phyloP scores from a whole-genome alignment of 1,140 invertebrate genomes.

The Andricus grossulariae region DNA sequence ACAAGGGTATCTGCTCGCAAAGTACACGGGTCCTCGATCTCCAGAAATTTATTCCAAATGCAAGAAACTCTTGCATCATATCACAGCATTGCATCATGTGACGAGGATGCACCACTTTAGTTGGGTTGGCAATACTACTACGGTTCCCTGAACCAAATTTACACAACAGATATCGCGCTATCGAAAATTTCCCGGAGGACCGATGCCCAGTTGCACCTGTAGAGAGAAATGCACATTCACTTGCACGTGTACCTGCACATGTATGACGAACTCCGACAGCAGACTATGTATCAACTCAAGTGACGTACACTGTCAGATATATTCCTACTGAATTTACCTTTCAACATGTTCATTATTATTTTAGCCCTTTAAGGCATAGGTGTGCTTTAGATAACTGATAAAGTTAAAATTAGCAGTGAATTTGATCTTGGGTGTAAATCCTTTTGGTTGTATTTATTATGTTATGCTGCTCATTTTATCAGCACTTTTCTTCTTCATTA shows the following conservation, averaged over 20 bases:
- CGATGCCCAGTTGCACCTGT: constrained; percentile 31
- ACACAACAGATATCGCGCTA: constrained; percentile 53
- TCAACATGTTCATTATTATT: too few species aligned
- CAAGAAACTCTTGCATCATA: constrained; percentile 50
- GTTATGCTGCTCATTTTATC: too few species aligned
- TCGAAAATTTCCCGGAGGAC: constrained; percentile 60
- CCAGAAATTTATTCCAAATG: constrained; percentile 62
- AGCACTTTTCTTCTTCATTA: too few species aligned
- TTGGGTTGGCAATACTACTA: constrained; percentile 55
- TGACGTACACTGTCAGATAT: neutral
- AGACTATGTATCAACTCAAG: neutral
- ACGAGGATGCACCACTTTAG: constrained; percentile 49
- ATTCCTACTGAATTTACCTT: neutral
- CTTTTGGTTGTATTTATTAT: too few species aligned
- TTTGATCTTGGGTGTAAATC: too few species aligned
- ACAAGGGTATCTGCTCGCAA: constrained; percentile 53
- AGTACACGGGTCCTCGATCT: constrained; percentile 58
- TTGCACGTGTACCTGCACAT: neutral
- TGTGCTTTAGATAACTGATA: too few species aligned
- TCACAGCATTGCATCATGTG: constrained; percentile 38
- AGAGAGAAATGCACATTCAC: neutral
- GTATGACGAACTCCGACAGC: constrained; percentile 9
- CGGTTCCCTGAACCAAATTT: constrained; percentile 56
- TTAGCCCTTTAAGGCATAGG: too few species aligned
- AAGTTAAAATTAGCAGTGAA: too few species aligned